These are phyloP conservation scores for Excalfactoria chinensis DNA, from an alignment of 2,113 vertebrate genomes.

Conservation along the genomic window DNA sequence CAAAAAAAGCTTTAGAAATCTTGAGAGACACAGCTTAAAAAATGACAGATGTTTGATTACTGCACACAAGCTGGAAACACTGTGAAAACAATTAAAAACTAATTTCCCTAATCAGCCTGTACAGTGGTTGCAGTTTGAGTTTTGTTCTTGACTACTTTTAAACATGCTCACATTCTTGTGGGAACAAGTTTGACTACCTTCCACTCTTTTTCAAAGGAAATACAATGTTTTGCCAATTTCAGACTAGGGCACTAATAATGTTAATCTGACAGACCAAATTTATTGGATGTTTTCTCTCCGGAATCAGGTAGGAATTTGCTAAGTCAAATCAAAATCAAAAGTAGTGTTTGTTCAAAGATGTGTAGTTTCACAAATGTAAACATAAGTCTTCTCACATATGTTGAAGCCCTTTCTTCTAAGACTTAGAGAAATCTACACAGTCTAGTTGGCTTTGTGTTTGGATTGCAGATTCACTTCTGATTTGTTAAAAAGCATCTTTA, in stretches of 20 bases:
- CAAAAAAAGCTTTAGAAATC: neutral
- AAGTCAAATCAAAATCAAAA: neutral
- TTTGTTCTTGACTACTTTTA: neutral
- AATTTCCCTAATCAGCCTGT: neutral
- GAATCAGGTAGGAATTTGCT: neutral
- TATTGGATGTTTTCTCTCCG: neutral
- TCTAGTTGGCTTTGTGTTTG: neutral
- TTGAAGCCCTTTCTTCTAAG: neutral
- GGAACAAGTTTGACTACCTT: neutral
- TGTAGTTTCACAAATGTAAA: neutral
- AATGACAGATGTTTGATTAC: neutral
- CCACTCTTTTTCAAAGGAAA: neutral
- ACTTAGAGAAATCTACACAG: neutral
- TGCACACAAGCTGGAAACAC: neutral
- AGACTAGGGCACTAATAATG: neutral
- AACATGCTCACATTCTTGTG: fast-evolving
- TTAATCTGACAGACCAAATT: neutral
- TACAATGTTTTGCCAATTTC: fast-evolving
- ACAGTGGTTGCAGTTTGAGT: neutral
- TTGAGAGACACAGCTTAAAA: neutral
- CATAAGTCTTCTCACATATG: neutral
- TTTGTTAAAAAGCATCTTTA: neutral
- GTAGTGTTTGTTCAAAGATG: neutral
- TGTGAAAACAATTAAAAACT: neutral
- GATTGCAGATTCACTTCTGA: neutral